Evolutionary conservation across 2,797 vertebrate genomes (phyloP).

Genomic region (Pyrocephalus nanus): DNA sequence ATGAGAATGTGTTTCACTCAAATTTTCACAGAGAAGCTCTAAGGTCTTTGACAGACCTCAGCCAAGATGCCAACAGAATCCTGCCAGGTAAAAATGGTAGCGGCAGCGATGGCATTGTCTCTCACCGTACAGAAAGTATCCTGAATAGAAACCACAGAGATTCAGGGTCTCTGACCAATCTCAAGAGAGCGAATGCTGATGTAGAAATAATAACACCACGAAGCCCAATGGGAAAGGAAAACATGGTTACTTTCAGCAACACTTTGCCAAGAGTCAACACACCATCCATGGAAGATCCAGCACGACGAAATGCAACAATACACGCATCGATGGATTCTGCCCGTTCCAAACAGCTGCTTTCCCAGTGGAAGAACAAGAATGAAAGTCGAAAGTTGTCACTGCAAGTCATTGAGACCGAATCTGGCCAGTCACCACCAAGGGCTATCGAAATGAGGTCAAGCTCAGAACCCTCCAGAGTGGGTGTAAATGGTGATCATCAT

Average conservation of each 20-base stretch:
- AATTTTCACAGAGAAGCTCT: constrained; percentile 77
- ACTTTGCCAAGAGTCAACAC: constrained; percentile 94
- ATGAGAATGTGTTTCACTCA: constrained; percentile 78
- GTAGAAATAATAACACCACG: constrained; percentile 87
- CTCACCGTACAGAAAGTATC: constrained; percentile 84
- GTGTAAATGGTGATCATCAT: constrained; percentile 87
- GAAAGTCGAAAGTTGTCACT: constrained; percentile 89
- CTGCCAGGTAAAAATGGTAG: constrained; percentile 87
- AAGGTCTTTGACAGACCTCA: constrained; percentile 87
- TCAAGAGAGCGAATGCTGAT: constrained; percentile 86
- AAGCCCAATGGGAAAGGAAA: constrained; percentile 88
- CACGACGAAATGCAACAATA: constrained; percentile 87
- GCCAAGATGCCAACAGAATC: constrained; percentile 87
- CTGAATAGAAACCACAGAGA: constrained; percentile 86
- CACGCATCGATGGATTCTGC: constrained; percentile 94
- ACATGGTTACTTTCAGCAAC: constrained; percentile 93
- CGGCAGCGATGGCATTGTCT: constrained; percentile 79
- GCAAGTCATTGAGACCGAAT: constrained; percentile 86
- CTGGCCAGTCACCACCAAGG: constrained; percentile 86
- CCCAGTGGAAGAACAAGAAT: constrained; percentile 97
- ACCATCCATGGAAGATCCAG: constrained; percentile 87
- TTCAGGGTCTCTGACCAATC: constrained; percentile 82
- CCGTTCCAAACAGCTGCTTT: constrained; percentile 94
- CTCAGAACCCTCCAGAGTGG: constrained; percentile 85
- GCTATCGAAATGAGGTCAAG: constrained; percentile 90